Evolutionary conservation across 2,113 vertebrate species (phyloP), one percentile per base, ranked within the genome.

Genomic region (Prietella phreatophila): DNA sequence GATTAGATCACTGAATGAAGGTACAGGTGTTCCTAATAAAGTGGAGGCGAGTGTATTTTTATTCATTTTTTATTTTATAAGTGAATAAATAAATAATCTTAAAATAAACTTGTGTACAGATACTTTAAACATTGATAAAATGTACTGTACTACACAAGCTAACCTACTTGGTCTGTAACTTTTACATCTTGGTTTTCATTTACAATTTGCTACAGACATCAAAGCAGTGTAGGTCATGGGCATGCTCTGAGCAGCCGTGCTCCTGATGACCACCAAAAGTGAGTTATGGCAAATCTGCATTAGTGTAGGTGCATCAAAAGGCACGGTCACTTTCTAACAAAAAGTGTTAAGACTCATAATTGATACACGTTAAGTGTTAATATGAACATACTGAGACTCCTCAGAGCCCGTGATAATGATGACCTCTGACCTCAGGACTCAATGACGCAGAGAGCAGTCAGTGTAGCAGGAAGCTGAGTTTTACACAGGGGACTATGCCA

Each of bases 301-400:
- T 89, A 91, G 92, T 92, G 89, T 65, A 76, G 84, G 85, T 50
- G 85, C 58, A 85, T 91, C 93, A 93, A 93, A 96, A 95, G 95
- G 95, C 95, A 96, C 95, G 90, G 90, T 94, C 92, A 95, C 93
- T 92, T 95, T 84, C 94, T 94, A 95, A 94, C 89, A 88, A 93
- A 94, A 58, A 82, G 92, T 92, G 93, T 95, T 96, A 96, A 95
- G 94, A 96, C 94, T 94, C 60, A 80, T 82, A 93, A 95, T 93
- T 91, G 91, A 93, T 93, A 93, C 89, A 86, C 78, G 19, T 87
- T 67, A 86, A 91, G 53, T 91, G 94, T 93, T 91, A 91, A 88
- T 91, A 92, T 93, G 93, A 91, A 91, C 92, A 93, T 89, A 93
- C 91, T 92, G 88, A 91, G 88, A 73, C 86, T 94, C 93, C 91